phyloP scores from a whole-genome alignment of 2,797 vertebrate genomes.

The Danio tinwini region DNA sequence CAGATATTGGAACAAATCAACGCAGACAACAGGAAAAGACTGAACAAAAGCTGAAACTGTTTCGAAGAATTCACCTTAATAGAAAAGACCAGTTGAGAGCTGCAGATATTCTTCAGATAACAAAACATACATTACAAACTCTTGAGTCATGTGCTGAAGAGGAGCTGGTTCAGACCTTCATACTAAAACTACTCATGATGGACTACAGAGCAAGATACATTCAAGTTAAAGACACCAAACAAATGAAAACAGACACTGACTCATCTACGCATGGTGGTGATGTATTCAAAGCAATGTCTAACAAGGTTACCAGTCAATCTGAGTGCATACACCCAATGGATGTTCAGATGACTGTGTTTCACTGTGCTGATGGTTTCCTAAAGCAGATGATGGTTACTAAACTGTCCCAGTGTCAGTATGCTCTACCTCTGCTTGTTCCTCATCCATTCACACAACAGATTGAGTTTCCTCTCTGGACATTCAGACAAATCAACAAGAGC shows the following conservation, averaged over 20 bases:
- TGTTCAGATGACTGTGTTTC: not conserved
- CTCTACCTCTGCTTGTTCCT: conserved; percentile 4
- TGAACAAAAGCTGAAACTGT: not conserved
- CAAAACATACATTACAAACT: not conserved
- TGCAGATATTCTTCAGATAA: not conserved
- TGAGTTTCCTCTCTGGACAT: not conserved
- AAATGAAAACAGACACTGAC: not conserved
- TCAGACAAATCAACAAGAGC: not conserved
- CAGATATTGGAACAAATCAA: no score
- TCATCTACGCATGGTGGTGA: not conserved
- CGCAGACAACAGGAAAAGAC: not conserved
- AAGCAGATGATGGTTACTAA: not conserved
- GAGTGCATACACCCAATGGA: not conserved
- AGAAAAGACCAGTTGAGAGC: not conserved
- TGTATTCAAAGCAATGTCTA: not conserved
- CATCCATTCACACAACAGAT: not conserved
- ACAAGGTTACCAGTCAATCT: not conserved
- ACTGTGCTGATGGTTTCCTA: not conserved
- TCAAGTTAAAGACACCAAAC: not conserved
- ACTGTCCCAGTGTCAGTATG: conserved; percentile 5
- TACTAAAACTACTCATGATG: not conserved
- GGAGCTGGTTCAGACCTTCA: not conserved
- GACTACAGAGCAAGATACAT: not conserved
- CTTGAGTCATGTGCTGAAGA: not conserved
- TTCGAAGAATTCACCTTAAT: not conserved